phyloP scores from a whole-genome alignment of 2,113 vertebrate genomes.

The Notechis scutatus region DNA sequence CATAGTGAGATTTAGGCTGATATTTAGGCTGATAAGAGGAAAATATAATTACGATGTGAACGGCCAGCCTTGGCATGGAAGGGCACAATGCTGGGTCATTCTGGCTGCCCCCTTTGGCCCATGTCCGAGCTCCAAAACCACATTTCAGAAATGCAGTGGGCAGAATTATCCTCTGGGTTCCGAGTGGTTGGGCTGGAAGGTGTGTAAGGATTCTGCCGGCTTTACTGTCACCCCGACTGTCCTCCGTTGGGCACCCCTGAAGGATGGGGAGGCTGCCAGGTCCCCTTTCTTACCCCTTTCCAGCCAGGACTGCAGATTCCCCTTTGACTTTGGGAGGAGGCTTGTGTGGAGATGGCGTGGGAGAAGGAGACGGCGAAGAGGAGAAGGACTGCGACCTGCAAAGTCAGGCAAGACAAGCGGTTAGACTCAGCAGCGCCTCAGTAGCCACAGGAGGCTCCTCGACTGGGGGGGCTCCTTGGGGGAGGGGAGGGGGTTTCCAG shows the following conservation, averaged over 20 bases:
- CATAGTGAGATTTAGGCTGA: background rate
- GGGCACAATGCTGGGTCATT: background rate
- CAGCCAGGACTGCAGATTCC: constrained; percentile 70
- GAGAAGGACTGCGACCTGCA: constrained; percentile 90
- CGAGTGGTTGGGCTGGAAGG: too few species aligned
- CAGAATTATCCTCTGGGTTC: background rate
- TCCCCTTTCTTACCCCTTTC: constrained; percentile 78
- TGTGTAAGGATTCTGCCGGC: background rate
- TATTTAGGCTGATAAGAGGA: background rate
- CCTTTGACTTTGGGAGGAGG: constrained; percentile 79
- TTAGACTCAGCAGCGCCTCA: background rate
- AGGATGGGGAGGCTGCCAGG: accelerated
- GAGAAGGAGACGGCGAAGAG: constrained; percentile 85
- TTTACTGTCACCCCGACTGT: background rate
- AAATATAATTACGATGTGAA: background rate
- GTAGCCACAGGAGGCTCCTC: background rate
- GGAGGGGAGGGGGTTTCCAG: too few species aligned
- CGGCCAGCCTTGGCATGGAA: background rate
- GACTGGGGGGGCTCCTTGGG: background rate
- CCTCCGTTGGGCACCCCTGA: background rate
- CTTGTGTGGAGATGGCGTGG: constrained; percentile 81
- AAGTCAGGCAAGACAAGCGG: background rate
- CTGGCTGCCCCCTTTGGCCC: background rate
- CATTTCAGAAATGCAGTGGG: background rate
- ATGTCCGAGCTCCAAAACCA: background rate